Percentiles rank a stretch among this genome's conserved stretches.
These are phyloP conservation scores for Pelecanoides urinatrix DNA, from an alignment of 2,113 vertebrate species.

Conservation along the genomic window DNA sequence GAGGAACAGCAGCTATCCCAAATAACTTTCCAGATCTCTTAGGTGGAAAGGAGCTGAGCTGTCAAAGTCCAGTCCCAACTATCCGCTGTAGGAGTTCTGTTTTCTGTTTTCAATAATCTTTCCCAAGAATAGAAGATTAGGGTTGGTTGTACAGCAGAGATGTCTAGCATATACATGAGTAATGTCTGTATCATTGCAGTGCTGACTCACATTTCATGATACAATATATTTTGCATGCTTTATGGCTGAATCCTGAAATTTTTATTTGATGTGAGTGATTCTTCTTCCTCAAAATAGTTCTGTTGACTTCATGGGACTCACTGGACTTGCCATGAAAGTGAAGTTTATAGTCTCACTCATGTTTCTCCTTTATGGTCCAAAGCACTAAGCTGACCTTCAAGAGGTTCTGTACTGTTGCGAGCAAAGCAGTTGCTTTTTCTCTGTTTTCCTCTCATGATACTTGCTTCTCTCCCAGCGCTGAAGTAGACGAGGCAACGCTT, in stretches of 20 bases:
- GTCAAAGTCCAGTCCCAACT: not conserved
- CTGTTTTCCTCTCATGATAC: not conserved
- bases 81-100: not conserved
- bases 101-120: slow-evolving; percentile 40
- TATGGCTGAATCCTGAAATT: not conserved
- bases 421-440: not conserved
- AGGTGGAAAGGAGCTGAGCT: not conserved
- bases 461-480: not conserved
- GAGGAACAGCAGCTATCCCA: not conserved
- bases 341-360: not conserved
- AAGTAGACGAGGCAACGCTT: not conserved
- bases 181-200: not conserved
- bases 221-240: slow-evolving; percentile 20
- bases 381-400: not conserved
- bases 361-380: slow-evolving; percentile 4
- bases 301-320: not conserved
- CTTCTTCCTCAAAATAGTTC: not conserved
- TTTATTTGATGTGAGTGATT: slow-evolving; percentile 3
- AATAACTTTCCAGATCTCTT: not conserved
- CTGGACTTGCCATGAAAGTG: not conserved
- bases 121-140: not conserved
- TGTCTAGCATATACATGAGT: not conserved
- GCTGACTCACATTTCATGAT: slow-evolving; percentile 6
- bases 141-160: not conserved
- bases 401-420: not conserved